Conservation (phyloP, 2,113 vertebrate species). For the Cyprinodon tularosa region DNA sequence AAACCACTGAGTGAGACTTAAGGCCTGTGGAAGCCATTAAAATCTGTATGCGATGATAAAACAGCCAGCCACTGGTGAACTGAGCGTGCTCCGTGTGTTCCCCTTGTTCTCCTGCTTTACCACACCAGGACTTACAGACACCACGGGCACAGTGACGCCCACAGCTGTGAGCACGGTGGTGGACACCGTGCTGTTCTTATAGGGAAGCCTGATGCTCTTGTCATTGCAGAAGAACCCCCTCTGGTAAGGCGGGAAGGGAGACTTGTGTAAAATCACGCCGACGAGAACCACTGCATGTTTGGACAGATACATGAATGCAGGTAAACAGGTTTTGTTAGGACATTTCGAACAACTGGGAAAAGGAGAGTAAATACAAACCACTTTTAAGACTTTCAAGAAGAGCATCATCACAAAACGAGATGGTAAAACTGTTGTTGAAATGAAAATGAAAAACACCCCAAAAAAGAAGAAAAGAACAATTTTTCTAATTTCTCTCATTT, state of each 20-base stretch:
- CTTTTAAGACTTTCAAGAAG: neutral
- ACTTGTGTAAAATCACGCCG: slow-evolving; percentile 74
- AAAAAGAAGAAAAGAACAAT: neutral
- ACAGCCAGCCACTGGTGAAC: slow-evolving; percentile 27
- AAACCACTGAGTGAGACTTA: slow-evolving; percentile 9
- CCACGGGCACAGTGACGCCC: slow-evolving; percentile 75
- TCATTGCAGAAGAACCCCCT: slow-evolving; percentile 76
- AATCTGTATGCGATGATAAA: slow-evolving; percentile 7
- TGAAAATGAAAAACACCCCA: neutral
- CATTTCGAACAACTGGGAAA: neutral
- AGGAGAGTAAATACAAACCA: neutral
- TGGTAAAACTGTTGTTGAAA: neutral
- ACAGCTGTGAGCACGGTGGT: slow-evolving; percentile 72
- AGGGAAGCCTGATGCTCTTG: slow-evolving; percentile 65
- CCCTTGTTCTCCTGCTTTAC: slow-evolving; percentile 39
- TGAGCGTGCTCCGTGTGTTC: slow-evolving; percentile 25
- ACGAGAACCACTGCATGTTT: slow-evolving; percentile 69
- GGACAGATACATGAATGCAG: slow-evolving; percentile 43
- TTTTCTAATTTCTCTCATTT: neutral
- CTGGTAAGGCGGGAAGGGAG: slow-evolving; percentile 63
- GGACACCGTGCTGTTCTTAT: slow-evolving; percentile 77
- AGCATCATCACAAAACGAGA: neutral
- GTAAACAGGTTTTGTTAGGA: slow-evolving; percentile 29
- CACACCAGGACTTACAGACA: slow-evolving; percentile 81
- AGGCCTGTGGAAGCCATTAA: slow-evolving; percentile 18